These are phyloP conservation scores for Rhadina sibilatrix DNA, from an alignment of 2,113 vertebrate species.

Conservation along the genomic window DNA sequence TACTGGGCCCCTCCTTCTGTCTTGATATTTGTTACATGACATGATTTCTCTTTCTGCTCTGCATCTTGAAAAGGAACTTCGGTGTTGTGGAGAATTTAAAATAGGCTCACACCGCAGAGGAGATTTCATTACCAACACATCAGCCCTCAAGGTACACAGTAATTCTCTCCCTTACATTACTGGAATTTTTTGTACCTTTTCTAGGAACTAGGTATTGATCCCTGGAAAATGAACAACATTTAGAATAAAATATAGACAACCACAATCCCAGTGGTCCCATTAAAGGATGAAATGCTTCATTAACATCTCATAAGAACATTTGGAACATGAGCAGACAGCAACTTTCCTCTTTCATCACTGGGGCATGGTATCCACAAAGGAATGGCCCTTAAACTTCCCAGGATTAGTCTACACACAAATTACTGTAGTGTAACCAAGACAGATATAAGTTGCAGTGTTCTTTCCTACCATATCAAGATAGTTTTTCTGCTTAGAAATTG, in stretches of 20 bases:
- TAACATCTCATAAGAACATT: conserved; percentile 23
- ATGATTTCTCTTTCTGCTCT: background rate
- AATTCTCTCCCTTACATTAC: conserved; percentile 31
- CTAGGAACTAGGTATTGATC: conserved; percentile 54
- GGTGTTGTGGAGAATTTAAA: background rate
- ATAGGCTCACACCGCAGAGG: background rate
- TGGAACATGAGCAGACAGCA: background rate
- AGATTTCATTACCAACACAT: background rate
- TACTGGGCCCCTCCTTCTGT: background rate
- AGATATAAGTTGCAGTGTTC: background rate
- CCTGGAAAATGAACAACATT: conserved; percentile 39
- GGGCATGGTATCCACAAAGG: background rate
- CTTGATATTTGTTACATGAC: background rate
- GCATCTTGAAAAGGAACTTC: conserved; percentile 1
- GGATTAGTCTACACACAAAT: background rate
- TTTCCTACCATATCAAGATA: background rate
- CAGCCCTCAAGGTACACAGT: background rate
- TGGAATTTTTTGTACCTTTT: conserved; percentile 47
- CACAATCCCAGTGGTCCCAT: background rate
- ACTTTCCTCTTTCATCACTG: background rate
- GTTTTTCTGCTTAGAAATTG: background rate
- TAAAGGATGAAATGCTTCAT: conserved; percentile 47
- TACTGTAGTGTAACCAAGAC: background rate
- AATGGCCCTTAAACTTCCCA: background rate
- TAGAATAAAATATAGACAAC: conserved; percentile 42